phyloP scores from a whole-genome alignment of 2,113 vertebrate species.

The Alligator sinensis region DNA sequence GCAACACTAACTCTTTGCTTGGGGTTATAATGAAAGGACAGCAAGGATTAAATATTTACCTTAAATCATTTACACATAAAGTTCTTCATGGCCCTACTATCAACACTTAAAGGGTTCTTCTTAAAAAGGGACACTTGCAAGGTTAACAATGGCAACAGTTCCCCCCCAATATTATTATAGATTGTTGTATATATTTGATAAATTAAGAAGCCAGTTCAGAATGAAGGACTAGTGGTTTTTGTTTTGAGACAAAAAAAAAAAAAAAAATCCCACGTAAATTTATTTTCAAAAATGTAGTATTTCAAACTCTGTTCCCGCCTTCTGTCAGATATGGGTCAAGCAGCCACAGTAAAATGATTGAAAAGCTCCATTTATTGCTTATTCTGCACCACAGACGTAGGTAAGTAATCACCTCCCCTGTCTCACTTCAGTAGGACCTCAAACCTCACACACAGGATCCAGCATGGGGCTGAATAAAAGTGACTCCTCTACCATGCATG shows the following conservation, averaged over 20 bases:
- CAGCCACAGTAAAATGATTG: background rate
- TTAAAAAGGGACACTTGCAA: background rate
- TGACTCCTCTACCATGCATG: background rate
- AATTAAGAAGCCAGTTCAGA: background rate
- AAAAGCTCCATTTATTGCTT: constrained; percentile 21
- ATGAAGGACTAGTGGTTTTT: background rate
- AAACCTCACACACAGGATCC: background rate
- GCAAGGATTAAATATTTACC: constrained; percentile 26
- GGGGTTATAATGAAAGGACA: constrained; percentile 19
- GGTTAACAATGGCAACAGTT: background rate
- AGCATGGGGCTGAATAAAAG: background rate
- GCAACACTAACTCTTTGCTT: constrained; percentile 35
- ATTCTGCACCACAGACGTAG: constrained; percentile 35
- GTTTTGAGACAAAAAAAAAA: background rate
- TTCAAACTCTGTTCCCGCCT: background rate
- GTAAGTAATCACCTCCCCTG: constrained; percentile 38
- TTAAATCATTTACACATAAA: constrained; percentile 28
- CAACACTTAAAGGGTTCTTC: background rate
- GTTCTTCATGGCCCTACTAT: background rate
- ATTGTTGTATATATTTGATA: background rate
- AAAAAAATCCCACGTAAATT: background rate
- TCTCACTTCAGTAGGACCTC: background rate
- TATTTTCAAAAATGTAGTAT: constrained; percentile 9
- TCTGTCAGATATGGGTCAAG: constrained; percentile 22
- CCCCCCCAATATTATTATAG: background rate